These are phyloP conservation scores for Drosophila ustulata DNA, from an alignment of 2,888 invertebrate genomes.

Conservation along the genomic window DNA sequence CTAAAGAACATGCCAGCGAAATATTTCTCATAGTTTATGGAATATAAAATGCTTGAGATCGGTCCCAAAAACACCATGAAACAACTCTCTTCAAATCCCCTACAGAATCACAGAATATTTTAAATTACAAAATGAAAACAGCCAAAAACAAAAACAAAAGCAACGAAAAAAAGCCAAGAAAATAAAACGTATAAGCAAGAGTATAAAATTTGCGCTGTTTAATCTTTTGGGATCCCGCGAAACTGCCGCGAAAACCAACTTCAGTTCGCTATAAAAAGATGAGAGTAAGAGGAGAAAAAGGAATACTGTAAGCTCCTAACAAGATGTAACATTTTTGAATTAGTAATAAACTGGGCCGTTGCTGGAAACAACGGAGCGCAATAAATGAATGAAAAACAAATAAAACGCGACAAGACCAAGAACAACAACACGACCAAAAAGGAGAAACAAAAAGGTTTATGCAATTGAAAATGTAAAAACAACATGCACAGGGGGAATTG, in stretches of 20 bases:
- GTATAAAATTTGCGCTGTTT: slow-evolving; percentile 48
- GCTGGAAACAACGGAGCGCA: slow-evolving; percentile 48
- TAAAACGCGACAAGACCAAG: slow-evolving; percentile 48
- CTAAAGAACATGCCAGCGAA: slow-evolving; percentile 4
- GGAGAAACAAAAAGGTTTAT: slow-evolving; percentile 40
- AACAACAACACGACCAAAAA: slow-evolving; percentile 7
- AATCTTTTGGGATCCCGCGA: slow-evolving; percentile 57
- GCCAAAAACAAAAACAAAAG: slow-evolving; percentile 44
- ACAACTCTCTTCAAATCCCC: slow-evolving; percentile 44
- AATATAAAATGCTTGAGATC: slow-evolving; percentile 51
- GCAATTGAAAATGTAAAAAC: slow-evolving; percentile 48
- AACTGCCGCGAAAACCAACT: slow-evolving; percentile 23
- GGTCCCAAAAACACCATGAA: slow-evolving; percentile 18
- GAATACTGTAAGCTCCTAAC: slow-evolving; percentile 52
- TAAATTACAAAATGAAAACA: slow-evolving; percentile 63
- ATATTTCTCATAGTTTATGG: slow-evolving; percentile 17
- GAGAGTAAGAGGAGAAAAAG: background rate
- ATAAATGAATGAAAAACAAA: slow-evolving; percentile 74
- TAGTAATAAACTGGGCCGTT: slow-evolving; percentile 75
- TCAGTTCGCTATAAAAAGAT: slow-evolving; percentile 5
- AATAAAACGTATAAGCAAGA: slow-evolving; percentile 48
- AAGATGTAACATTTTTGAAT: slow-evolving; percentile 75
- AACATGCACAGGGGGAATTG: slow-evolving; percentile 35
- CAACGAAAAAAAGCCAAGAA: slow-evolving; percentile 5
- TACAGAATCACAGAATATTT: slow-evolving; percentile 56